Percentiles rank a stretch among this genome's conserved stretches.
These are phyloP conservation scores for Microvelia longipes DNA, from an alignment of 1,140 invertebrate species.

Conservation along the genomic window DNA sequence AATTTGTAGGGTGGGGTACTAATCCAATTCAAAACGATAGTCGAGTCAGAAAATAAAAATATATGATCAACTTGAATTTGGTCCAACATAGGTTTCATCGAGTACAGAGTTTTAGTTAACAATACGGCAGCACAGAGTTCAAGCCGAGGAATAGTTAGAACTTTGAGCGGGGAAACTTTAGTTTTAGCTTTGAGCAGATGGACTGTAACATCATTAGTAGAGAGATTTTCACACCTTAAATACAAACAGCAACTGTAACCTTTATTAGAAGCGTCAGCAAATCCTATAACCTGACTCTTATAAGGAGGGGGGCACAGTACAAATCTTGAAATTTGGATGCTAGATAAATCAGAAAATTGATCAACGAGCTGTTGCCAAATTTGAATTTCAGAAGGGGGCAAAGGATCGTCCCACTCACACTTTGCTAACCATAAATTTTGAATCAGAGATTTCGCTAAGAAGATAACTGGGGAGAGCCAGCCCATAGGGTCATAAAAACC, in stretches of 20 bases:
- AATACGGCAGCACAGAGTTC: background rate
- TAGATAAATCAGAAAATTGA: background rate
- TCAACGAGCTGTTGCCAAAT: background rate
- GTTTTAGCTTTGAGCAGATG: background rate
- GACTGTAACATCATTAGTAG: background rate
- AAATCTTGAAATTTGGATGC: background rate
- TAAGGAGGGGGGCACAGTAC: background rate
- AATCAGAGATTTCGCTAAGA: background rate
- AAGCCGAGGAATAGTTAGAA: background rate
- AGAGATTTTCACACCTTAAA: conserved; percentile 12
- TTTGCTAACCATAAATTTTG: conserved; percentile 9
- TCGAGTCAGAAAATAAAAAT: conserved; percentile 10
- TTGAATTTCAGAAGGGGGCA: background rate
- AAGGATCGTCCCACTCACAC: background rate
- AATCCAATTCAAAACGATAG: conserved; percentile 17
- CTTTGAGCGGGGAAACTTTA: background rate
- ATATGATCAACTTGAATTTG: background rate
- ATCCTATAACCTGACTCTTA: background rate
- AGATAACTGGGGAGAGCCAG: background rate
- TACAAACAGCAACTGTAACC: background rate
- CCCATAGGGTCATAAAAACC: background rate
- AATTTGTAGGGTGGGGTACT: conserved; percentile 13
- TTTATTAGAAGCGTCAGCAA: background rate
- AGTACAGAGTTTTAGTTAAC: conserved; percentile 8
- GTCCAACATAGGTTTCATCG: background rate